Evolutionary conservation across 2,888 invertebrate species (phyloP), one percentile per base, ranked within the genome.

Genomic region (Drosophila prostipennis): DNA sequence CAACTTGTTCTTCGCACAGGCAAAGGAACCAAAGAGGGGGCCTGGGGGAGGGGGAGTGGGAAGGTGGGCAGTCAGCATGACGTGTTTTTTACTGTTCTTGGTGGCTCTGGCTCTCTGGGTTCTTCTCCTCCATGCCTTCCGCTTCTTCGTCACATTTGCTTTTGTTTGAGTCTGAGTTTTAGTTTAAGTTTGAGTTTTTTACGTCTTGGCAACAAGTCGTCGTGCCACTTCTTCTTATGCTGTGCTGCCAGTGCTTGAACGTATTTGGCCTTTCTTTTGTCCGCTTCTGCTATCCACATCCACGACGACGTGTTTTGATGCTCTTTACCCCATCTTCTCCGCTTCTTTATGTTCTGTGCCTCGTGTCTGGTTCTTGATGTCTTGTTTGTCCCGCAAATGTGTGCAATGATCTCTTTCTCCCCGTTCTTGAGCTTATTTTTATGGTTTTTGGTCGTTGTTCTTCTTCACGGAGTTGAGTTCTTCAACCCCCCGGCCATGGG

Each of bases 251-350:
- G 19, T 19, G 19, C 19, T 3, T 3, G 19, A 82, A 87, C 82
- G 78, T 85, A 74, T 87, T 82, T 87, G 88, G 88, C 85, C 87
- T 85, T 85, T 82, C 87, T 81, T 81, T 81, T 85, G 82, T 82
- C 73, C 45, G 36, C 45, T 74, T 36, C 43, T 72, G 58, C 23
- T 42, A 11, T 34, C 34, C 32, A 10, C 32, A 10, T 34, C 32
- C 34, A 11, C 34, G 11, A 29, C 51, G 53, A 52, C 69, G 36
- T 64, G 61, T 72, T 72, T 74, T 76, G 72, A 69, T 74, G 72
- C 65, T 68, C 65, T 37, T 32, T 39, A 14, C 51, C 49, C 39
- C 46, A 53, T 40, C 40, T 32, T 37, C 45, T 51, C 48, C 43
- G 29, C 58, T 67, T 64, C 34, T 11, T 11, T 34, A 11, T 67